These are phyloP conservation scores for Nasua narica DNA, from an alignment of 2,797 vertebrate species.

Conservation along the genomic window DNA sequence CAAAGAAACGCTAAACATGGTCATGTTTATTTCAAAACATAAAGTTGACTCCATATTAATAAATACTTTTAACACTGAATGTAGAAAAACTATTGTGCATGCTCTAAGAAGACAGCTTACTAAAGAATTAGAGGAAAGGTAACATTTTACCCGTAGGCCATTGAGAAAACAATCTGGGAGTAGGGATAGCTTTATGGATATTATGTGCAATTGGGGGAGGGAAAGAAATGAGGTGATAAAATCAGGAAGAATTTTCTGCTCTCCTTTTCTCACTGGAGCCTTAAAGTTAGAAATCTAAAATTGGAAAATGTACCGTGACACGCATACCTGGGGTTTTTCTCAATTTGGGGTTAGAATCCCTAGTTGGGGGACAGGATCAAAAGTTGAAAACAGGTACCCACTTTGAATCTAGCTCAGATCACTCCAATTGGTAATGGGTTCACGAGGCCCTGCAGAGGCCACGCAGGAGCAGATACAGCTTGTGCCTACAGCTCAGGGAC, in stretches of 20 bases:
- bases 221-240: neutral
- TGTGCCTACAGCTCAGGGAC: neutral
- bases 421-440: neutral
- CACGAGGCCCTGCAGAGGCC: neutral
- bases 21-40: conserved; percentile 69
- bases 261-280: neutral
- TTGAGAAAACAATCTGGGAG: neutral
- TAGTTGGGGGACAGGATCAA: neutral
- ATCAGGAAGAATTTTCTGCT: neutral
- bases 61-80: conserved; percentile 53
- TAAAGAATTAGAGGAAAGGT: neutral
- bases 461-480: neutral
- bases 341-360: neutral
- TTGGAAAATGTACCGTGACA: neutral
- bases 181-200: neutral
- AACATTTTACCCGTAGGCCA: neutral
- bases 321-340: neutral
- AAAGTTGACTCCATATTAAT: conserved; percentile 41
- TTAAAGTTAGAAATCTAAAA: neutral
- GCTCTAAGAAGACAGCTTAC: neutral
- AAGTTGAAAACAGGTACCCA: neutral
- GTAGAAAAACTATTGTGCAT: conserved; percentile 20
- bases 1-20: neutral
- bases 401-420: neutral
- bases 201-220: neutral